Base-by-base conservation (phyloP, 2,888 invertebrate genomes). In the Hofmannophila pseudospretella region DNA sequence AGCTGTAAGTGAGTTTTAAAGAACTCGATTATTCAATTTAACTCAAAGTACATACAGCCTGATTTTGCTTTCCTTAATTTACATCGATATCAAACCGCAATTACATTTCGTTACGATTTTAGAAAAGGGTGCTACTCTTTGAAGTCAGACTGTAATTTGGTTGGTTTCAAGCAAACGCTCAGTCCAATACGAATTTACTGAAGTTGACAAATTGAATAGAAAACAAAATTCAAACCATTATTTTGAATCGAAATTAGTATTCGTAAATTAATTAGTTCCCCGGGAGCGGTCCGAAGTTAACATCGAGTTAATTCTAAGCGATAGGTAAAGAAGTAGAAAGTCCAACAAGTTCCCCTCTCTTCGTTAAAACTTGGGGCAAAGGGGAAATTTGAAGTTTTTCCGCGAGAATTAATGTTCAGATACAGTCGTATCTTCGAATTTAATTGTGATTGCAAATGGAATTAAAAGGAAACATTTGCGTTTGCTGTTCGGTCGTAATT, bases 361-460 rank as follows among this genome's bases (percentile, higher is more conserved):
- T 53, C 50, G 49, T 51, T 49, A 49, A 48, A 55, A 53, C 47
- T 52, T 49, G 4, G 28, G 20, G 2, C 34, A 38, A 47, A 51
- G 45, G 45, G 45, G 46, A 44, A 51, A 52, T 54, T 53, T 44
- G 36, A 47, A 51, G 41, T 58, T 54, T 23, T 53, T 55, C 50
- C 51, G 42, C 51, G 47, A 49, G 47, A 56, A 54, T 60, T 53
- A 54, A 51, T 52, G 42, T 54, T 56, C 44, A 41, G 37, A 45
- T 45, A 45, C n/a, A 16, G 16, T 16, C 16, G n/a, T 30, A 22
- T 30, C 37, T 35, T 30, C 7, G 12, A 28, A 28, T 13, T 13
- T 13, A 28, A 16, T 16, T 16, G 16, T 16, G 5, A 16, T 5
- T 16, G 3, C 16, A 16, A 16, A 16, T 16, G 16, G 16, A 16